Base-by-base conservation (phyloP, 2,888 invertebrate species). In the Globia sparganii region DNA sequence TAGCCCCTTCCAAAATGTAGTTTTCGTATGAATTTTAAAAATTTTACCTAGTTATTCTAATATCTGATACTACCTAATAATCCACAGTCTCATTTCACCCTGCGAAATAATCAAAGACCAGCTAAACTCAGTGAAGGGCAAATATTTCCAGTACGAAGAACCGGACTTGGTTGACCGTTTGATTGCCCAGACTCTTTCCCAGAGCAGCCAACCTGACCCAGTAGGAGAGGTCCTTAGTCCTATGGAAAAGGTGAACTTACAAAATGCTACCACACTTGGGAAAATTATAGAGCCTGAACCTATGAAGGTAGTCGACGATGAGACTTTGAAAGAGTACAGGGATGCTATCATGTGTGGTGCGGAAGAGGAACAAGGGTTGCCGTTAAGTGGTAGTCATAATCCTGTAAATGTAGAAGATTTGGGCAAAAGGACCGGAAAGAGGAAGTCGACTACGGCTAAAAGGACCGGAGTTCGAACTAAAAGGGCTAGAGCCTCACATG, bases 201-300 rank as follows among this genome's bases (percentile, higher is more conserved):
- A 92, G 68, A 86, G 89, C 31, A 89, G 85, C 56, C 84, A 81
- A n/a, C 73, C 90, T 8, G 95, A 95, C 86, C 93, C 92, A 0
- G 75, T 95, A 0, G 92, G 87, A 3, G 92, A 93, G 1, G 91
- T 92, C 0, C 89, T 95, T 2, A 91, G 90, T 25, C 92, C 94
- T 0, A 49, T 93, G 69, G 92, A 95, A 69, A 92, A 90, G 59
- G 89, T 92, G 1, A 88, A 83, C 15, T 79, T 95, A 3, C 91
- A 91, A 53, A 91, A 92, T 67, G 90, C 90, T 4, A 89, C 92
- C 0, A 88, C 89, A 37, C 43, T 91, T 15, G 91, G 91, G 5
- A 87, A 87, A 58, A 85, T 93, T 43, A 83, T 92, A 67, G 87
- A 92, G 5, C 86, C 89, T 0, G 84, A 84, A 9, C 28, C 72